Percentiles rank a stretch among this genome's conserved stretches.
These are phyloP conservation scores for Oreochromis spilurus DNA, from an alignment of 2,113 vertebrate species.

Conservation along the genomic window DNA sequence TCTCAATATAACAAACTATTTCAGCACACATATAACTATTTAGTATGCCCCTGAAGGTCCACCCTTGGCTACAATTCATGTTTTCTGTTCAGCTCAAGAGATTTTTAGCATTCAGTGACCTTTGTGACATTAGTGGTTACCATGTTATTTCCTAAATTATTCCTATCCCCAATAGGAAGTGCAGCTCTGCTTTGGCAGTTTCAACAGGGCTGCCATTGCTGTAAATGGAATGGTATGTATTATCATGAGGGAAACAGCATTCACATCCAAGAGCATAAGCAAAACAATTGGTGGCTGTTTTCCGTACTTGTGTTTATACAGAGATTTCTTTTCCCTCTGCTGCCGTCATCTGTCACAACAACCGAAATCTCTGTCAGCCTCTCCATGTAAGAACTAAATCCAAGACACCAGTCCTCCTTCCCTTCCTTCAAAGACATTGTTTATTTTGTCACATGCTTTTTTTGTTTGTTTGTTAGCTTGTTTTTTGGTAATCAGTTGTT, in stretches of 20 bases:
- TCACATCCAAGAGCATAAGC: slow-evolving; percentile 63
- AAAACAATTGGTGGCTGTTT: slow-evolving; percentile 67
- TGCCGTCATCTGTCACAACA: slow-evolving; percentile 24
- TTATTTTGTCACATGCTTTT: background rate
- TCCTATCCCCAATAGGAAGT: slow-evolving; percentile 57
- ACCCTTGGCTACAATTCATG: background rate
- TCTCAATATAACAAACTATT: background rate
- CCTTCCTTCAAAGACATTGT: background rate
- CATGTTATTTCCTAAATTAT: slow-evolving; percentile 5
- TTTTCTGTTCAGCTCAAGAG: background rate
- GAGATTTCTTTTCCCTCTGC: background rate
- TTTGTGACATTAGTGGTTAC: background rate
- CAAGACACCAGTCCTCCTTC: background rate
- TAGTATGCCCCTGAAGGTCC: background rate
- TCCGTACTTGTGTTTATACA: slow-evolving; percentile 61
- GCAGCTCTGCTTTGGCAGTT: slow-evolving; percentile 33
- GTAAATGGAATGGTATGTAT: slow-evolving; percentile 88
- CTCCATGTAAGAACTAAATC: slow-evolving; percentile 63
- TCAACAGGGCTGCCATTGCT: slow-evolving; percentile 68
- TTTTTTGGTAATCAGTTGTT: background rate
- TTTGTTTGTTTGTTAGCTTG: background rate
- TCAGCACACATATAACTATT: background rate
- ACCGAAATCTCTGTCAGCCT: slow-evolving; percentile 4
- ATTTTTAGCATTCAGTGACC: background rate
- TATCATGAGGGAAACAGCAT: slow-evolving; percentile 67